Evolutionary conservation across 1,140 invertebrate genomes (phyloP), one percentile per base, ranked within the genome.

Genomic region (Portunus trituberculatus): DNA sequence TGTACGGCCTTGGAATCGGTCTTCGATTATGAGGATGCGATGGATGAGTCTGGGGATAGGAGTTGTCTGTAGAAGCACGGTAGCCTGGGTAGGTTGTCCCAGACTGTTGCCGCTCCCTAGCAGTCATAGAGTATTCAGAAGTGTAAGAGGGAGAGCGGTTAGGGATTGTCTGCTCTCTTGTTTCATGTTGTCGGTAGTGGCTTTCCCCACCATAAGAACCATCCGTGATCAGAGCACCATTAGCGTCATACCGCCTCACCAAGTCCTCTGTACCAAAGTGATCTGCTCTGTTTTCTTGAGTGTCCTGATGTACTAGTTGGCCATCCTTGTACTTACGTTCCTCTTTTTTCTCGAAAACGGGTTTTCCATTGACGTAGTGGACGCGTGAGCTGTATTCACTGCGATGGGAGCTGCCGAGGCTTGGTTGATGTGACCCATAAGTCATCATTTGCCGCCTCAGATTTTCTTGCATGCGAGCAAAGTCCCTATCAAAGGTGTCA

Each of bases 351-450:
- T 84, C 91, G 48, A 96, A 96, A 12, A 96, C 96, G 29, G 95
- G 96, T 32, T 96, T 76, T 16, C 96, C 96, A 59, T 96, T 95
- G 39, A 96, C 95, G 52, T 95, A 96, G 7, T 93, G 94, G 1
- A 95, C 93, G 82, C 95, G 90, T 14, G 86, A 93, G 20, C 87
- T 90, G 39, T 92, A 93, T 45, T 95, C 95, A 2, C 59, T 39
- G 28, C 93, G 93, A 32, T 92, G 92, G 82, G 46, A 89, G 3
- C 95, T 76, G 29, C 92, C 95, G 6, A 89, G 45, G 10, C 46
- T 67, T 4, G 95, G 95, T 67, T 86, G 82, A 31, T 46, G 84
- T 28, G 91, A 45, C 45, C 89, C 28, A 46, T 87, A 48, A 16
- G 86, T 12, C 39, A 83, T 32, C 89, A 86, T 94, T 39, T 92